These are phyloP conservation scores for Dicranocentrus wangi DNA, from an alignment of 2,888 invertebrate genomes.

Conservation along the genomic window DNA sequence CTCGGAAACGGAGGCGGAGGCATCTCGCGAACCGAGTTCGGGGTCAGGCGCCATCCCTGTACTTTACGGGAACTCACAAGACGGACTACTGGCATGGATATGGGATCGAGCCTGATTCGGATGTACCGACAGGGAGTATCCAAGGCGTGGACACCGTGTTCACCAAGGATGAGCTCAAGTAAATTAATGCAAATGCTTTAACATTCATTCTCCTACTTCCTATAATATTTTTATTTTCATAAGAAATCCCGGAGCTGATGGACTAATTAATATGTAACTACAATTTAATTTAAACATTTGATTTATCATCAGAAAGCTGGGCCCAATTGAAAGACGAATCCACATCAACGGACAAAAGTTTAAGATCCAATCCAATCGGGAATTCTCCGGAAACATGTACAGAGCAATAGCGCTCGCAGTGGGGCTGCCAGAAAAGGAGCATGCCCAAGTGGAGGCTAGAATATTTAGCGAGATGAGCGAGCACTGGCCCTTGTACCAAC, in stretches of 20 bases:
- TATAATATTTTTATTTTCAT: too few relatives aligned
- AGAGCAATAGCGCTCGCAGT: slow-evolving; percentile 42
- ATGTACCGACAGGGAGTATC: slow-evolving; percentile 3
- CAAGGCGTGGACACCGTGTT: slow-evolving; percentile 22
- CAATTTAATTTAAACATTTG: slow-evolving; percentile 3
- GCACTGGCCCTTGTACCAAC: slow-evolving; percentile 31
- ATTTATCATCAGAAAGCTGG: slow-evolving; percentile 34
- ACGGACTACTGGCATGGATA: slow-evolving; percentile 80
- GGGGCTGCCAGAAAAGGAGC: slow-evolving; percentile 19
- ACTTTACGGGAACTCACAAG: slow-evolving; percentile 30
- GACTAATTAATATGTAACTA: neutral
- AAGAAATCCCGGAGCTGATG: too few relatives aligned
- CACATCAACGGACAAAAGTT: slow-evolving; percentile 61
- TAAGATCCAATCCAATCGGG: slow-evolving; percentile 34
- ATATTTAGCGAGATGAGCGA: slow-evolving; percentile 19
- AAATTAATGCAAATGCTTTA: slow-evolving; percentile 38
- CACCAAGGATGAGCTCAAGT: slow-evolving; percentile 39
- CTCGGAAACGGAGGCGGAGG: slow-evolving; percentile 6
- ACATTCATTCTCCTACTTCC: too few relatives aligned
- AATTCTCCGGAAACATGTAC: slow-evolving; percentile 26
- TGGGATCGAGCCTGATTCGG: slow-evolving; percentile 28
- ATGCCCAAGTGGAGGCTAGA: neutral
- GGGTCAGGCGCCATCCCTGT: slow-evolving; percentile 2
- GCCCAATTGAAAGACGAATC: slow-evolving; percentile 46
- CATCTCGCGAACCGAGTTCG: slow-evolving; percentile 12